Percentiles rank a stretch among this genome's conserved stretches.
Conservation (phyloP, 1,140 invertebrate genomes). For the Lerema accius region DNA sequence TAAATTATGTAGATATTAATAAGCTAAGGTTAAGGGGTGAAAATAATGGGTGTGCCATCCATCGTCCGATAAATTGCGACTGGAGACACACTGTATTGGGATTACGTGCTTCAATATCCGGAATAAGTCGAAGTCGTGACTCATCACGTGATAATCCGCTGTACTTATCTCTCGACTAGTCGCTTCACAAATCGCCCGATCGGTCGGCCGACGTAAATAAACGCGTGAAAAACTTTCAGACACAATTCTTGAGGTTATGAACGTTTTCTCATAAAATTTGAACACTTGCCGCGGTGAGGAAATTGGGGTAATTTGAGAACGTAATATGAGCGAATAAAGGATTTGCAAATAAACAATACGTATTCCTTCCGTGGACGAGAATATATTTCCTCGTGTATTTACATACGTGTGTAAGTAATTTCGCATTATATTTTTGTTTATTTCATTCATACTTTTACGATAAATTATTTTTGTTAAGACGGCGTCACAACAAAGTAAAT, state of each 20-base stretch:
- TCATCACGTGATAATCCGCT: constrained; percentile 40
- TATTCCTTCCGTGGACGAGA: constrained; percentile 32
- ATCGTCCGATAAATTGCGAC: constrained; percentile 80
- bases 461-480: no score
- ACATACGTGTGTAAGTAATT: constrained; percentile 25
- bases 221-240: constrained; percentile 56
- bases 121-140: constrained; percentile 55
- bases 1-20: constrained; percentile 82
- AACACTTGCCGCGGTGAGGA: constrained; percentile 49
- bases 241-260: constrained; percentile 50
- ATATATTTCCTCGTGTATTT: constrained; percentile 19
- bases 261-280: constrained; percentile 53
- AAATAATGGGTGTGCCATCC: constrained; percentile 74
- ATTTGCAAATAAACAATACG: constrained; percentile 44
- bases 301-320: constrained; percentile 54
- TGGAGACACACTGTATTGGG: constrained; percentile 76
- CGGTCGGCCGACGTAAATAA: constrained; percentile 47
- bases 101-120: constrained; percentile 82
- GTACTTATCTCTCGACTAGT: constrained; percentile 35
- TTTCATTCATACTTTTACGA: constrained; percentile 12
- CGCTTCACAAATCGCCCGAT: constrained; percentile 36
- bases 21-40: constrained; percentile 79
- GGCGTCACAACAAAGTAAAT: no score
- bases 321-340: constrained; percentile 47
- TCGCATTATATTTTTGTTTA: constrained; percentile 19